These are phyloP conservation scores for Hypocryptadius cinnamomeus DNA, from an alignment of 2,113 vertebrate genomes.

Conservation along the genomic window DNA sequence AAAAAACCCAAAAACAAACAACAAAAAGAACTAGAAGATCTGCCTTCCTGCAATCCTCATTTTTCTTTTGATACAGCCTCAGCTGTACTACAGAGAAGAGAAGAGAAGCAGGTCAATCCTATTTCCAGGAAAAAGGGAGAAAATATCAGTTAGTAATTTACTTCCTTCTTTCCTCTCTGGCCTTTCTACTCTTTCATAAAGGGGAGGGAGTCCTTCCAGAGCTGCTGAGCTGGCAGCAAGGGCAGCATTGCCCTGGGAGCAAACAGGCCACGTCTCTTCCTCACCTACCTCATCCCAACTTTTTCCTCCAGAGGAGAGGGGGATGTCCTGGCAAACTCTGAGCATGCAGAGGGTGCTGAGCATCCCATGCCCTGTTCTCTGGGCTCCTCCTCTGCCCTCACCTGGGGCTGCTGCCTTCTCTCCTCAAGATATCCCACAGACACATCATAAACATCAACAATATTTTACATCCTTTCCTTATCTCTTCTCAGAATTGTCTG, in stretches of 20 bases:
- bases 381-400: neutral
- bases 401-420: neutral
- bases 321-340: neutral
- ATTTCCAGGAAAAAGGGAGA: neutral
- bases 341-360: neutral
- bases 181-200: neutral
- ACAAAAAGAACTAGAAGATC: neutral
- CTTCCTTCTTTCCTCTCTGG: neutral
- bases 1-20: neutral
- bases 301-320: neutral
- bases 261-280: neutral
- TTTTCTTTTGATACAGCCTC: neutral
- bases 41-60: neutral
- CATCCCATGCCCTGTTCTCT: neutral
- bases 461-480: neutral
- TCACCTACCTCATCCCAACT: fast-evolving
- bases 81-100: neutral
- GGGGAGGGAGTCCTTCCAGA: neutral
- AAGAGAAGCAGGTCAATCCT: neutral
- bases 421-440: neutral
- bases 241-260: neutral
- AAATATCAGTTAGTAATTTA: neutral
- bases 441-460: neutral
- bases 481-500: neutral
- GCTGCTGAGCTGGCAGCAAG: neutral